Evolutionary conservation across 2,888 invertebrate genomes (phyloP).

Genomic region (Adineta ricciae): DNA sequence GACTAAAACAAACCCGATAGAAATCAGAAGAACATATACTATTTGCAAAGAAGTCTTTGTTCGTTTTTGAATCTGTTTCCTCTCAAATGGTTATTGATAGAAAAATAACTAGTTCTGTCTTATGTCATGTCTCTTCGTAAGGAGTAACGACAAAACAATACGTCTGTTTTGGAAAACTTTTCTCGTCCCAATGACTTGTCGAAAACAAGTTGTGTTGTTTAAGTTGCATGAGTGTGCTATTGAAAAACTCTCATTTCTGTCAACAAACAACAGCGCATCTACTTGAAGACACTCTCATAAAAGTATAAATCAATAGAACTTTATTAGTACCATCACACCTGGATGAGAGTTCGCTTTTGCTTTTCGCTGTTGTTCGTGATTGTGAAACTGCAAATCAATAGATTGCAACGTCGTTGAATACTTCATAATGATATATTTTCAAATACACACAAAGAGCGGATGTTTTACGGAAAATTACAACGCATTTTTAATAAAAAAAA

Average conservation of each 20-base stretch:
- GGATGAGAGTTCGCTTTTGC: neutral
- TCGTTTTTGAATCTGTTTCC: no score
- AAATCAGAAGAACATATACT: no score
- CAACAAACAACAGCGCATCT: neutral
- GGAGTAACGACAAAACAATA: neutral
- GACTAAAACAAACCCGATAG: no score
- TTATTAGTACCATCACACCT: neutral
- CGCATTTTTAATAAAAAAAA: neutral
- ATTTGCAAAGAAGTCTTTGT: no score
- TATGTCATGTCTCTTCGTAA: neutral
- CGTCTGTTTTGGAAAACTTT: neutral
- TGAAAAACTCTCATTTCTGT: neutral
- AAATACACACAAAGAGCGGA: neutral
- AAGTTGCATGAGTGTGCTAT: neutral
- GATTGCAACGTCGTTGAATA: neutral
- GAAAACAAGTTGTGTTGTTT: neutral
- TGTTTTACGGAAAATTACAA: neutral
- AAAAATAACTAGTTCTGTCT: no score
- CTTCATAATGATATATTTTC: neutral
- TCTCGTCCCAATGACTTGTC: neutral
- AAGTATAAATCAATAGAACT: no score
- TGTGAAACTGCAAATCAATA: neutral
- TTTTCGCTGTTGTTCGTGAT: accelerated
- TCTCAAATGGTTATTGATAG: no score
- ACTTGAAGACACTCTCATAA: no score